Conservation (phyloP, 2,797 vertebrate genomes). For the Moxostoma hubbsi region DNA sequence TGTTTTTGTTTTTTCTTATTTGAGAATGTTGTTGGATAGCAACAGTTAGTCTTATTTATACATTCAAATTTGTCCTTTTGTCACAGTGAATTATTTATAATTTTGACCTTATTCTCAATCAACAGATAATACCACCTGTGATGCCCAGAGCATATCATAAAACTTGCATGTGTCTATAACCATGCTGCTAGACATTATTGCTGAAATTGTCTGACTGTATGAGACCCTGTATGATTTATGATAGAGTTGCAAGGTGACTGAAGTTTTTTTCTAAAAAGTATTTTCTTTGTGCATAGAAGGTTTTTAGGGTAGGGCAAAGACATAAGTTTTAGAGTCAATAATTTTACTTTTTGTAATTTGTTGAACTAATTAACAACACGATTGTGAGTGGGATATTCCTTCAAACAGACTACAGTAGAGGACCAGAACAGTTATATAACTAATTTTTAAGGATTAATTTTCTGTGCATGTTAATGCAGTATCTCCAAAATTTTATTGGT, state of each 20-base stretch:
- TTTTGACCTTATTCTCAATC: neutral
- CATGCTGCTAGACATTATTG: neutral
- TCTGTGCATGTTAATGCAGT: too few relatives aligned
- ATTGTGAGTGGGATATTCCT: too few relatives aligned
- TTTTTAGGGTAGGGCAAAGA: neutral
- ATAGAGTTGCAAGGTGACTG: neutral
- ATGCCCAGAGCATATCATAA: slow-evolving; percentile 4
- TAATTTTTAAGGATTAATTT: neutral
- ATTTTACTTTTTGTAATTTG: neutral
- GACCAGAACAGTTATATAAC: neutral
- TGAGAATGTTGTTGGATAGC: neutral
- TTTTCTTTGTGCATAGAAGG: neutral
- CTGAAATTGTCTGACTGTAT: neutral
- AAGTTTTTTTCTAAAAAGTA: neutral
- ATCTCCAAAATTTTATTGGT: too few relatives aligned
- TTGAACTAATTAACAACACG: neutral
- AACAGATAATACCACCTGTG: neutral
- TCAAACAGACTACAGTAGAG: too few relatives aligned
- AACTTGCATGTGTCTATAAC: slow-evolving; percentile 1
- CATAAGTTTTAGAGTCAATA: neutral
- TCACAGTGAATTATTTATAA: slow-evolving; percentile 19
- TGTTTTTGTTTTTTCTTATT: too few relatives aligned
- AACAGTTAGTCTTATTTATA: neutral
- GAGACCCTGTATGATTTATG: neutral
- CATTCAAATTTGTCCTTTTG: neutral